Conservation (phyloP, 2,888 invertebrate species). For the Autographa gamma region DNA sequence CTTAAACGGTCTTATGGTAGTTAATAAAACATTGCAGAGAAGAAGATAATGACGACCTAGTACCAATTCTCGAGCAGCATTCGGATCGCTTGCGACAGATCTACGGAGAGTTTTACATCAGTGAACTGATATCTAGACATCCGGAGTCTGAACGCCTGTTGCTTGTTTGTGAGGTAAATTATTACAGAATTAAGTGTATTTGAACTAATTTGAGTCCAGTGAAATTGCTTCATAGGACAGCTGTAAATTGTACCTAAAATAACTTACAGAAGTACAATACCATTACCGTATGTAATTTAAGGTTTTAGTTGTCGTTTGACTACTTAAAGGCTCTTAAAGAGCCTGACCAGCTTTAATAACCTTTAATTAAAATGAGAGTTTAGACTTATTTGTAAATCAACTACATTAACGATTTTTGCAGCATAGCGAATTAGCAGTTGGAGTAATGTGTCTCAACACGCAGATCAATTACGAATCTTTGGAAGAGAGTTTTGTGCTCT, state of each 20-base stretch:
- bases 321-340: too few species aligned
- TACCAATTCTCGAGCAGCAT: constrained; percentile 89
- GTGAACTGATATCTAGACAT: constrained; percentile 89
- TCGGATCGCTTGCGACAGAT: constrained; percentile 82
- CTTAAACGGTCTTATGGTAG: not conserved
- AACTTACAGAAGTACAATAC: too few species aligned
- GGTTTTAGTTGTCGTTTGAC: too few species aligned
- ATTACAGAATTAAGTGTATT: too few species aligned
- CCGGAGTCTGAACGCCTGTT: constrained; percentile 86
- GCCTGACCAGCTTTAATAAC: too few species aligned
- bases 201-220: too few species aligned
- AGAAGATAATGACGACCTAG: constrained; percentile 92
- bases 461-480: constrained; percentile 89
- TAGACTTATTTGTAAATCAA: too few species aligned
- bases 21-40: constrained; percentile 79
- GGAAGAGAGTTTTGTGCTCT: constrained; percentile 89
- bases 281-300: too few species aligned
- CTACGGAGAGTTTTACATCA: constrained; percentile 91
- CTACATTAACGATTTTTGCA: constrained; percentile 47
- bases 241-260: too few species aligned
- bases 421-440: constrained; percentile 87
- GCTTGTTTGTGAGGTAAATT: constrained; percentile 89
- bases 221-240: too few species aligned
- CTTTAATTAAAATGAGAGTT: too few species aligned
- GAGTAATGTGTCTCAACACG: constrained; percentile 90